These are phyloP conservation scores for Ecliptopera silaceata DNA, from an alignment of 2,888 invertebrate genomes.

Conservation along the genomic window DNA sequence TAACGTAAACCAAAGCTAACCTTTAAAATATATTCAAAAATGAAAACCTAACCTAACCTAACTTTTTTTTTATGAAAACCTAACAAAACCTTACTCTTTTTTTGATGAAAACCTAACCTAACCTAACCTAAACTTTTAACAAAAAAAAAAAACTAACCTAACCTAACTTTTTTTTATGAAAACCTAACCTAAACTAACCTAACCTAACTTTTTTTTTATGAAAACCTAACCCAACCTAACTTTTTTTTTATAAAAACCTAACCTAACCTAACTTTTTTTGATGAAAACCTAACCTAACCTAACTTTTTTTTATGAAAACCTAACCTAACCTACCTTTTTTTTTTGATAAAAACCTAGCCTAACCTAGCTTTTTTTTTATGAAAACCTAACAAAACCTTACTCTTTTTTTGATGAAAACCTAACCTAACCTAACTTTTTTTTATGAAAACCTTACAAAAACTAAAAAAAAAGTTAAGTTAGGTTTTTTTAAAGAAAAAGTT, in stretches of 20 bases:
- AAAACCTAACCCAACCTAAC: not conserved
- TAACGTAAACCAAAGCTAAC: slow-evolving; percentile 13
- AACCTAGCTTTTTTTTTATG: not conserved
- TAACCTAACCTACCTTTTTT: not conserved
- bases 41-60: slow-evolving; percentile 17
- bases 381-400: no score
- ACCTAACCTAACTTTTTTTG: not conserved
- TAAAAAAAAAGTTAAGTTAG: not conserved
- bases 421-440: no score
- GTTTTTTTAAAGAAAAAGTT: not conserved
- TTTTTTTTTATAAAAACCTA: no score
- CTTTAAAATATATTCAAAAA: no score
- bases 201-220: not conserved
- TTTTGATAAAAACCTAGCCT: not conserved
- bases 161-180: not conserved
- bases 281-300: slow-evolving; percentile 1
- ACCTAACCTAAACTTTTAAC: not conserved
- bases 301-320: no score
- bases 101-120: slow-evolving; percentile 15
- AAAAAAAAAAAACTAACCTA: not conserved
- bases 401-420: no score
- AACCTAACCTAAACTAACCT: not conserved
- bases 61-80: slow-evolving; percentile 12
- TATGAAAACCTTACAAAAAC: slow-evolving; percentile 1
- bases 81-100: slow-evolving; percentile 8